Base-by-base conservation (phyloP, 2,797 vertebrate genomes). In the Tragopan temminckii region DNA sequence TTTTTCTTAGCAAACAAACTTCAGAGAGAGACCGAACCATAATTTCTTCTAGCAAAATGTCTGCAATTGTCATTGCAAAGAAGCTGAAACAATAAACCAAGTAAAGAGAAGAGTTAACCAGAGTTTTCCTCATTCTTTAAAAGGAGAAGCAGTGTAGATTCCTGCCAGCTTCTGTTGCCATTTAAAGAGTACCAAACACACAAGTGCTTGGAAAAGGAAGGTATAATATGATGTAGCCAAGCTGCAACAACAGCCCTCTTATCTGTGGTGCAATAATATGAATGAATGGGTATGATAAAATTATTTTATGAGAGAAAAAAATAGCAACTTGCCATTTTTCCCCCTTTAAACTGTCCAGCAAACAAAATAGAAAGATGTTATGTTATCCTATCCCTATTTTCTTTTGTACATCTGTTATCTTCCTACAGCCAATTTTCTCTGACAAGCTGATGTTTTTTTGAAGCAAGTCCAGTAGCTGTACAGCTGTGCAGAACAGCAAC, bases 381-480 rank as follows among this genome's bases (percentile, higher is more conserved):
- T 89, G 14, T 89, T 89, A 91, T 85, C 48, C 70, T 80, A 89
- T 71, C 62, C 77, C 31, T 88, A 27, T 96, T 95, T 95, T 92
- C 80, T 90, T 93, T 93, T 63, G 68, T 91, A 85, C 96, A 97
- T 96, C 97, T 97, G 96, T 90, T 94, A 93, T 80, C 76, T 94
- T 81, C 59, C 58, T 77, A 42, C 23, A 83, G 93, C 88, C 90
- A 88, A 95, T 77, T 96, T 95, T 72, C 85, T 88, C 74, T 69
- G 25, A 55, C 69, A 87, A 43, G 43, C 45, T 97, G 94, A 94
- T 88, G 43, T 74, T 95, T 96, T 87, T 63, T 96, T 85, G 89
- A 95, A 96, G 88, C 35, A 52, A 45, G 82, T 93, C 93, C 95
- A 94, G 82, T 85, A 92, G 94, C 90, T 81, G 78, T 82, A 94